Evolutionary conservation across 2,888 invertebrate species (phyloP).

Genomic region (Limenitis camilla): DNA sequence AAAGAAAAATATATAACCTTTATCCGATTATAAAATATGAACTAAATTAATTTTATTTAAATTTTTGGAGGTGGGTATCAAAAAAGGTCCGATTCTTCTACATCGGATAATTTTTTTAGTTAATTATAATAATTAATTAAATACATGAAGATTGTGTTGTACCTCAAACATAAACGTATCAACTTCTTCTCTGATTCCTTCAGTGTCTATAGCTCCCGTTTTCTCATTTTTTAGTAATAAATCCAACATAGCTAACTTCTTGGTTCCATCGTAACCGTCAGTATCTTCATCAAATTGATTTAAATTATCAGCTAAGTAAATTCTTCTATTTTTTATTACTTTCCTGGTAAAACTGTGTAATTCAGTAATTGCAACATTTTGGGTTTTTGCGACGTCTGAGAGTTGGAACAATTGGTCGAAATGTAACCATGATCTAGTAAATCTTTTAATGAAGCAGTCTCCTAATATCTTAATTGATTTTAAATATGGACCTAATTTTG

Average conservation of each 20-base stretch:
- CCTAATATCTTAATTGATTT: conserved; percentile 41
- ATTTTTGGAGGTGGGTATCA: too few species aligned
- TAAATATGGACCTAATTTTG: conserved; percentile 56
- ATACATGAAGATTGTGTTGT: conserved; percentile 21
- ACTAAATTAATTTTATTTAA: too few species aligned
- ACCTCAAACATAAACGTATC: conserved; percentile 84
- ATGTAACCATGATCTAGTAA: conserved; percentile 20
- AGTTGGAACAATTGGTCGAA: too few species aligned
- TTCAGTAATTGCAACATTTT: too few species aligned
- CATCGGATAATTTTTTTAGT: too few species aligned
- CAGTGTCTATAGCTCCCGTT: conserved; percentile 70
- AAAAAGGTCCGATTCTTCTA: too few species aligned
- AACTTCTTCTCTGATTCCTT: conserved; percentile 79
- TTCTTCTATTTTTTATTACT: conserved; percentile 57
- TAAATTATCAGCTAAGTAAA: conserved; percentile 26
- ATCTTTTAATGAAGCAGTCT: conserved; percentile 28
- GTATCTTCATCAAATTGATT: conserved; percentile 7
- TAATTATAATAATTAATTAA: too few species aligned
- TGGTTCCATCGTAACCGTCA: conserved; percentile 33
- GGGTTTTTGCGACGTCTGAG: too few species aligned
- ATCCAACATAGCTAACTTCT: conserved; percentile 76
- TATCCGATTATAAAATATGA: too few species aligned
- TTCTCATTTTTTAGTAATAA: conserved; percentile 74
- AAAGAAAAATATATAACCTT: neutral
- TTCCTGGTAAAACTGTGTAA: too few species aligned